Evolutionary conservation across 1,140 invertebrate genomes (phyloP).

Genomic region (Planococcus citri): DNA sequence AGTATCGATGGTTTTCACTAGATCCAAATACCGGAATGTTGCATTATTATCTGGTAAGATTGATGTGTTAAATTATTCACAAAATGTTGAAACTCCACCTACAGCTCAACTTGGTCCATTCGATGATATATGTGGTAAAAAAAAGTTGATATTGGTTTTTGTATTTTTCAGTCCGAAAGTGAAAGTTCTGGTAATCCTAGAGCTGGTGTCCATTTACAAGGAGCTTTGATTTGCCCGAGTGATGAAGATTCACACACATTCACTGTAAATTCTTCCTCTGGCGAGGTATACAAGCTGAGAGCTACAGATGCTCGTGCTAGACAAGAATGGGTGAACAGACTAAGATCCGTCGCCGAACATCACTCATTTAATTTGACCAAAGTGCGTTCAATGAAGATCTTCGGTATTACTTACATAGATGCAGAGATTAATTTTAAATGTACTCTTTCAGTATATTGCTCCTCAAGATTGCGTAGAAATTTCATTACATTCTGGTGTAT

Average conservation of each 20-base stretch:
- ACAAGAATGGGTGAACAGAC: slow-evolving; percentile 80
- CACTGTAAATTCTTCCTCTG: slow-evolving; percentile 78
- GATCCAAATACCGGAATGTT: slow-evolving; percentile 79
- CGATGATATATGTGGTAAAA: no score
- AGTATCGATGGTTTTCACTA: slow-evolving; percentile 86
- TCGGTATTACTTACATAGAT: no score
- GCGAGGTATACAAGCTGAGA: slow-evolving; percentile 76
- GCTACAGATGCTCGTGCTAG: slow-evolving; percentile 78
- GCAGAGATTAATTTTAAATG: neutral
- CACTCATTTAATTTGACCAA: slow-evolving; percentile 39
- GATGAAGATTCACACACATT: slow-evolving; percentile 96
- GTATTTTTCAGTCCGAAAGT: slow-evolving; percentile 38
- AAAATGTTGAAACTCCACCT: no score
- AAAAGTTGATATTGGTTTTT: no score
- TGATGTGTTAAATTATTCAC: neutral
- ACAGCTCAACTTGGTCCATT: no score
- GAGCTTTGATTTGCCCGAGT: slow-evolving; percentile 86
- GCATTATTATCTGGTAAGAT: slow-evolving; percentile 82
- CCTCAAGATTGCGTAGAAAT: slow-evolving; percentile 14
- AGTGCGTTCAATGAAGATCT: no score
- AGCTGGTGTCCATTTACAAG: slow-evolving; percentile 65
- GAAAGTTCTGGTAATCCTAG: slow-evolving; percentile 49
- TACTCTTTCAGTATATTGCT: neutral
- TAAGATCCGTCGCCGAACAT: slow-evolving; percentile 43
- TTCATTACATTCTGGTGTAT: neutral